Percentiles rank a stretch among this genome's conserved stretches.
Conservation (phyloP, 1,140 invertebrate genomes). For the Centruroides vittatus region DNA sequence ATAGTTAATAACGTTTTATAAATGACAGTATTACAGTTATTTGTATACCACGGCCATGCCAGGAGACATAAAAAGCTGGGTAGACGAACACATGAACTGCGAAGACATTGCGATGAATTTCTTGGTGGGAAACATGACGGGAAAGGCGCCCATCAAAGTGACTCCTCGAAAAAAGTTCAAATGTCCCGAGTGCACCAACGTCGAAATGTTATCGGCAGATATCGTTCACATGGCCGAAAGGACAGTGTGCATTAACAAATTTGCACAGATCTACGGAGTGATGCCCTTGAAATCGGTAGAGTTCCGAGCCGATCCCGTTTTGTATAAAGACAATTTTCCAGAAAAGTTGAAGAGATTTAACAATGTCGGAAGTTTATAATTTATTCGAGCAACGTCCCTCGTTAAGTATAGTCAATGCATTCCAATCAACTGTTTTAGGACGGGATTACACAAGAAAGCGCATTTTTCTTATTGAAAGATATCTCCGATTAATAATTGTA, state of each 20-base stretch:
- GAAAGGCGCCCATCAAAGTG: constrained; percentile 91
- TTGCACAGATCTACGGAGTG: constrained; percentile 62
- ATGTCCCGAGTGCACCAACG: constrained; percentile 86
- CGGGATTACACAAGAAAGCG: no score
- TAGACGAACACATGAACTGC: constrained; percentile 85
- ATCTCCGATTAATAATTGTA: no score
- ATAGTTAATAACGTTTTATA: constrained; percentile 23
- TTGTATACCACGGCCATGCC: constrained; percentile 73
- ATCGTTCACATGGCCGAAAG: constrained; percentile 82
- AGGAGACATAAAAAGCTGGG: constrained; percentile 60
- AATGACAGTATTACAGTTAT: constrained; percentile 58
- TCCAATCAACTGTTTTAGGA: no score
- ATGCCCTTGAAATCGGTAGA: constrained; percentile 83
- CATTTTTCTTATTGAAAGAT: no score
- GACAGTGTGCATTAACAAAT: constrained; percentile 80
- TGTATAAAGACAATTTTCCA: constrained; percentile 79
- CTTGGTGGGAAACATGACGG: constrained; percentile 73
- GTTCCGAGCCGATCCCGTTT: constrained; percentile 85
- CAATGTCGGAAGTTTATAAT: constrained; percentile 74
- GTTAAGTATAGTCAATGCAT: no score
- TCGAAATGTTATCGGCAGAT: constrained; percentile 86
- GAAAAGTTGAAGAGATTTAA: constrained; percentile 77
- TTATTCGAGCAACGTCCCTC: neutral
- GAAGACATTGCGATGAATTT: constrained; percentile 95
- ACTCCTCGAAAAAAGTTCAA: constrained; percentile 95